These are phyloP conservation scores for Diaperis boleti DNA, from an alignment of 2,888 invertebrate genomes.

Conservation along the genomic window DNA sequence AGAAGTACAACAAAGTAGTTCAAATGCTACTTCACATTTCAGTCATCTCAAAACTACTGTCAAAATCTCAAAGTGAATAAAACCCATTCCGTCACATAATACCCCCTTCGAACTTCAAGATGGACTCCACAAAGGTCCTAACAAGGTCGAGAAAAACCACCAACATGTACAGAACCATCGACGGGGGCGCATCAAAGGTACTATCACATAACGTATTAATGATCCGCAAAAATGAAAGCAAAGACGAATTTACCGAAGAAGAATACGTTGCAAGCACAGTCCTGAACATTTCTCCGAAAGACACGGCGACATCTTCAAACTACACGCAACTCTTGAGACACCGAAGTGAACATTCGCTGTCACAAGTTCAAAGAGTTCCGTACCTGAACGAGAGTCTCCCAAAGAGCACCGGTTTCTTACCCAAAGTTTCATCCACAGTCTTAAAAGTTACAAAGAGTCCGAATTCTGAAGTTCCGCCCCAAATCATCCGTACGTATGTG, in stretches of 20 bases:
- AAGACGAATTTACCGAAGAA: background rate
- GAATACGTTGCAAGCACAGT: conserved; percentile 2
- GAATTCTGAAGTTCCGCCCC: conserved; percentile 6
- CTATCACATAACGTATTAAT: background rate
- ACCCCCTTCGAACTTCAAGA: background rate
- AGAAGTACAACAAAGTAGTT: too few species aligned
- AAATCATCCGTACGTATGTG: conserved; percentile 7
- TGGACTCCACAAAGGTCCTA: conserved; percentile 6
- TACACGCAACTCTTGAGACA: background rate
- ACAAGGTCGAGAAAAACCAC: conserved; percentile 17
- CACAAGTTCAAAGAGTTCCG: background rate
- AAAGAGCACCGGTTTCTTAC: background rate
- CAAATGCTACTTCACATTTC: too few species aligned
- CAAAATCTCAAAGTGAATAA: background rate
- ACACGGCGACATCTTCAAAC: background rate
- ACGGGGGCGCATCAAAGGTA: background rate
- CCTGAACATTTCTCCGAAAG: background rate
- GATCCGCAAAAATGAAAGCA: background rate
- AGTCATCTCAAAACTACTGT: too few species aligned
- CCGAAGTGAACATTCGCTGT: background rate
- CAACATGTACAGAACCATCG: background rate
- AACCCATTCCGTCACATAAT: background rate
- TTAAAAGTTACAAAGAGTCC: background rate
- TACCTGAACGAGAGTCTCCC: background rate
- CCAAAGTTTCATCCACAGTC: background rate